Base-by-base conservation (phyloP, 1,140 invertebrate species). In the Hyphantria cunea region DNA sequence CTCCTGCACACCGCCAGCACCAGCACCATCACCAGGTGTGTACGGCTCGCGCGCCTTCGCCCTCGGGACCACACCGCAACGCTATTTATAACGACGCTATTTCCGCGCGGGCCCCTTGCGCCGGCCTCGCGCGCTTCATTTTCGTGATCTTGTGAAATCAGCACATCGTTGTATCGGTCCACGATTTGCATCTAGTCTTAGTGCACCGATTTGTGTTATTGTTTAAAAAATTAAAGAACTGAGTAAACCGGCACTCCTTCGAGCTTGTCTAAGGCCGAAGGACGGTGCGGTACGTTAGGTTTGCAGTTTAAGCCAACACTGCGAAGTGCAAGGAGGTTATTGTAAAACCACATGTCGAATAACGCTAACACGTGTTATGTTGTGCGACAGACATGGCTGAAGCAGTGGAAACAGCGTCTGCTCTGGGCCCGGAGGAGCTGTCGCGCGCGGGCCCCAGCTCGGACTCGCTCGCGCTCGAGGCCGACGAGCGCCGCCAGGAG, bases 401-500 rank as follows among this genome's bases (percentile, higher is more conserved):
- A 60, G 84, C 83, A 64, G 88, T 86, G 69, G 82, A 79, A 73
- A 74, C 72, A 48, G 76, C 67, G 51, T 78, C 55, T 54, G 78
- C 31, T 72, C 84, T 13, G 6, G 41, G 61, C 58, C 83, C 58
- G 39, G 76, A 70, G 73, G 76, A 72, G 56, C 65, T 66, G 44
- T 62, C 55, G 66, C 74, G 66, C 45, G 72, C 76, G 54, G 73
- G 80, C 60, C 76, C 91, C 68, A 90, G 91, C 52, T 72, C 90
- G 61, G 67, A 90, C 39, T 66, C 93, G 58, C 56, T 69, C 15
- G 92, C 94, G 62, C 90, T 93, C 68, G 95, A 95, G 62, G 94
- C 93, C 5, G 94, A 95, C 70, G 94, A 95, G 71, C 91, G 91
- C 49, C 87, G 91, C 11, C 92, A 93, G 61, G 92, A 92, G 59